Base-by-base conservation (phyloP, 1,140 invertebrate species). In the Drosophila gunungcola region DNA sequence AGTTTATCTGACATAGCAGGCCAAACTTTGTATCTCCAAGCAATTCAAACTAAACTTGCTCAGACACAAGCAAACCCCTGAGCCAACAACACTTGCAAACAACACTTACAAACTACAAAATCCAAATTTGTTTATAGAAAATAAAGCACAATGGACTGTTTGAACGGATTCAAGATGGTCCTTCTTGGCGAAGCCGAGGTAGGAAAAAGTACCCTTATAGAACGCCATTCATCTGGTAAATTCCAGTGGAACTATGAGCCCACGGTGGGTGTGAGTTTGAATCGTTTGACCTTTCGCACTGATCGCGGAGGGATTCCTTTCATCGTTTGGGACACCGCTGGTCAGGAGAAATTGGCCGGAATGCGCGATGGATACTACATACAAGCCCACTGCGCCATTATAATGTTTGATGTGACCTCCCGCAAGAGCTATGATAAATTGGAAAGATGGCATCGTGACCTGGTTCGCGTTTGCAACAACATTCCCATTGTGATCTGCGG, bases 341-440 rank as follows among this genome's bases (percentile, higher is more conserved):
- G 43, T 9, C 43, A 25, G 43, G 21, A 25, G 11, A 6, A 2
- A 10, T 45, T 45, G 43, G 10, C 3, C 2, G 43, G 43, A 0
- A 21, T 45, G 43, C 16, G 21, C 21, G 43, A 45, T 45, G 43
- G 43, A 13, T 45, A 45, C 43, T 45, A 25, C 4, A 45, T 45
- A 3, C 4, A 12, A 1, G 43, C 43, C 1, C 9, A 45, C 2
- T 45, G 43, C 10, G 43, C 43, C 9, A 25, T 45, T 9, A 25
- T 45, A 2, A 45, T 45, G 43, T 4, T 45, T 5, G 43, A 25
- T 11, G 16, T 25, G 21, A 25, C 10, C 10, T 45, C 21, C 10
- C 12, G 1, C 4, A 41, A 1, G 2, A 10, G 1, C 3, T 5
- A 11, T 9, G 4, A 11, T 4, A 11, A 2, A 6, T 41, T 5